Percentiles rank a stretch among this genome's conserved stretches.
phyloP scores from a whole-genome alignment of 2,113 vertebrate species.

The Chloroceryle aenea region DNA sequence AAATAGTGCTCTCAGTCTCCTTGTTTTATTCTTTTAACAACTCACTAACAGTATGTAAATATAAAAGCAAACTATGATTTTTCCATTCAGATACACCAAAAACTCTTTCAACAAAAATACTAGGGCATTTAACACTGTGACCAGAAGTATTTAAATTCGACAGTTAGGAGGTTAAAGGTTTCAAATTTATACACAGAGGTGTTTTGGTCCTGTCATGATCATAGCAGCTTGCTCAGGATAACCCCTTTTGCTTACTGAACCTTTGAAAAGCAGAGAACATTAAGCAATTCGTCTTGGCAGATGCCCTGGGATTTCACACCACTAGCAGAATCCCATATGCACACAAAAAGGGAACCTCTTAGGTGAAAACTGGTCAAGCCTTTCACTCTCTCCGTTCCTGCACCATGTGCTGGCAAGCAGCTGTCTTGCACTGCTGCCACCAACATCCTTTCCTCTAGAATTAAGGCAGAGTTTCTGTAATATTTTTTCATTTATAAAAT shows the following conservation, averaged over 20 bases:
- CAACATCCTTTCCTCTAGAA: fast-evolving
- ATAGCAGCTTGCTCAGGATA: conserved; percentile 71
- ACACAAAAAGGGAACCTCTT: conserved; percentile 51
- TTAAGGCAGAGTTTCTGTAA: neutral
- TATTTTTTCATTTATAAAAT: neutral
- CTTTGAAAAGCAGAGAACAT: conserved; percentile 77
- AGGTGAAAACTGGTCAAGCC: conserved; percentile 51
- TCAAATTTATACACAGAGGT: conserved; percentile 79
- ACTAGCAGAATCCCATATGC: conserved; percentile 47
- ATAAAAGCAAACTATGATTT: conserved; percentile 77
- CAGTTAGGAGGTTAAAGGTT: conserved; percentile 78
- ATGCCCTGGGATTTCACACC: conserved; percentile 60
- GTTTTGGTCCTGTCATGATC: conserved; percentile 76
- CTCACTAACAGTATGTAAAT: conserved; percentile 73
- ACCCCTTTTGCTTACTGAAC: conserved; percentile 79
- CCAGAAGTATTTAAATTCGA: conserved; percentile 83
- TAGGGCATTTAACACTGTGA: conserved; percentile 78
- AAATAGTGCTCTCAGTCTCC: conserved; percentile 62
- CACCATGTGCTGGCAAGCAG: neutral
- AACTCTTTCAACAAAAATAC: conserved; percentile 70
- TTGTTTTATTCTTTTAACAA: conserved; percentile 74
- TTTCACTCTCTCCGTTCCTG: neutral
- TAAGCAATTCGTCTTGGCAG: conserved; percentile 75
- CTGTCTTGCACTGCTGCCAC: neutral
- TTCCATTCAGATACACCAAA: conserved; percentile 68